Evolutionary conservation across 2,797 vertebrate genomes (phyloP), one percentile per base, ranked within the genome.

Genomic region (Florisuga fusca): DNA sequence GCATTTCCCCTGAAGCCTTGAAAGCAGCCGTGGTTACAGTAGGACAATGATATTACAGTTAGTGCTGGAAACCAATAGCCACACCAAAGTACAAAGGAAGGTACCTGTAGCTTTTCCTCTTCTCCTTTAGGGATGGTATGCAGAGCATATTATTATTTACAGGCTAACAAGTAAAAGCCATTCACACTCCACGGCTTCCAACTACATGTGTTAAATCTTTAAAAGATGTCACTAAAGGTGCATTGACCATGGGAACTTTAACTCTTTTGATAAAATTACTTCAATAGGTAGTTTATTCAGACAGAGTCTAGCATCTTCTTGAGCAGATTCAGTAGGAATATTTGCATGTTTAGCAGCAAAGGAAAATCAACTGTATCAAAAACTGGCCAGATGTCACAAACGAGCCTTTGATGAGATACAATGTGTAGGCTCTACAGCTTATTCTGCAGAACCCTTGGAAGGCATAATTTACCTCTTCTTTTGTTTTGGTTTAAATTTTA

Each of bases 331-430:
- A 74, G 26, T 17, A 38, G 19, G 23, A 76, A 41, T 15, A 41
- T 31, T 69, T 57, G 31, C 18, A 13, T 41, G 57, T 51, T 23
- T 58, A 0, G 0, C 1, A 2, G 23, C 50, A 31, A 38, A 79
- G 16, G 27, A 29, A 90, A 90, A 90, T 22, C 15, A 68, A 1
- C 1, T 14, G 29, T 17, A 57, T 71, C 43, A 62, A 87, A 90
- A 95, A 43, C 11, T 46, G 43, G 9, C 26, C 17, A 23, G 11
- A 53, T 41, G 38, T 45, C 23, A 68, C 36, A 19, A 54, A 75
- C 3, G 7, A 79, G 18, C 19, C 45, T 74, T 59, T 38, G 13
- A 69, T 27, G 18, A 76, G 57, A 71, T 36, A 79, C 59, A 53
- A 9, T 8, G 20, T 12, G 17, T 4, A 73, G 33, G 61, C 16